Percentiles rank a stretch among this genome's conserved stretches.
Evolutionary conservation across 2,888 invertebrate species (phyloP).

Genomic region (Phengaris arion): DNA sequence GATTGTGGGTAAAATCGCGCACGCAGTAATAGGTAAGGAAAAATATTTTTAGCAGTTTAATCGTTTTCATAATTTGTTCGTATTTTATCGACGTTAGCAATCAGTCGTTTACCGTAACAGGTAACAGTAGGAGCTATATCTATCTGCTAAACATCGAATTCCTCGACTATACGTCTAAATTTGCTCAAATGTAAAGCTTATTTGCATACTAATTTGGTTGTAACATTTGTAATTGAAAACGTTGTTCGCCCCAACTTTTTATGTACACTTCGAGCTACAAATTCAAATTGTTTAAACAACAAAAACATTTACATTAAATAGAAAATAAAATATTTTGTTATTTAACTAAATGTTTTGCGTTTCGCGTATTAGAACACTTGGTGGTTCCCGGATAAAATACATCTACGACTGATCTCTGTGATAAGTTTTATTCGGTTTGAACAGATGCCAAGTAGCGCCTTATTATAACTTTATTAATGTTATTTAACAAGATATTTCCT

Average conservation of each 20-base stretch:
- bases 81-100: too few species aligned
- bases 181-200: conserved; percentile 1
- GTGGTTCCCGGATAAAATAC: not conserved
- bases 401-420: too few species aligned
- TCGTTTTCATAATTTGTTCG: too few species aligned
- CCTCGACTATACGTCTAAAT: not conserved
- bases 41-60: too few species aligned
- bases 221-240: conserved; percentile 11
- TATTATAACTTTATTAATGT: too few species aligned
- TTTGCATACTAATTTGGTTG: conserved; percentile 13
- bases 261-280: not conserved
- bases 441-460: too few species aligned
- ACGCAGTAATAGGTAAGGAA: too few species aligned
- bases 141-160: not conserved
- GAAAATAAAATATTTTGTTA: not conserved
- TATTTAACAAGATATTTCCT: too few species aligned
- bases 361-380: not conserved
- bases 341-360: not conserved
- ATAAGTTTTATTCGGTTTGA: too few species aligned
- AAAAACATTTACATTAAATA: not conserved
- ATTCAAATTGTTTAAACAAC: conserved; percentile 1
- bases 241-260: not conserved
- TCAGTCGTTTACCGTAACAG: too few species aligned
- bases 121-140: too few species aligned
- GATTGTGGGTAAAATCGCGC: too few species aligned